Conservation (phyloP, 2,113 vertebrate genomes). For the Cephalophus harveyi region DNA sequence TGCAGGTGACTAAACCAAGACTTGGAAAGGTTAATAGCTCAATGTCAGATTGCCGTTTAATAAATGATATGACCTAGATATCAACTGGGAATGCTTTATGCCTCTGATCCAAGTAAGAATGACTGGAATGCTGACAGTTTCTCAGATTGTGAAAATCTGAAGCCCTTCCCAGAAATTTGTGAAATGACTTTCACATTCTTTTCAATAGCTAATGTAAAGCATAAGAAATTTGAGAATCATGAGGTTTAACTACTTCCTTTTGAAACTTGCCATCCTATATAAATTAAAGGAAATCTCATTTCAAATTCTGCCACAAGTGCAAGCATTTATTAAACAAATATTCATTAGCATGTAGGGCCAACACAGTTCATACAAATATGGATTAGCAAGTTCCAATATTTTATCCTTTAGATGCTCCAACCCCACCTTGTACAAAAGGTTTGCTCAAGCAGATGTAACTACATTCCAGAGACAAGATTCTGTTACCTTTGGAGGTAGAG, state of each 20-base stretch:
- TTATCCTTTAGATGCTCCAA: background rate
- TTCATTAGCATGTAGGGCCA: background rate
- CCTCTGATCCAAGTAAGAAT: background rate
- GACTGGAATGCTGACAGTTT: background rate
- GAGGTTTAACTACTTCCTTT: background rate
- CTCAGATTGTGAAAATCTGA: background rate
- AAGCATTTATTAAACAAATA: background rate
- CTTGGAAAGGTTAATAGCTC: background rate
- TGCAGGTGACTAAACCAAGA: background rate
- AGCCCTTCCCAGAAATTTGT: background rate
- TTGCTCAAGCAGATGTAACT: background rate
- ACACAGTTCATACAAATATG: background rate
- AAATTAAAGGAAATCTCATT: background rate
- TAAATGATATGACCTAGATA: background rate
- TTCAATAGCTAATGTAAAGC: background rate
- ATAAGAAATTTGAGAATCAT: background rate
- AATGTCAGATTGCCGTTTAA: background rate
- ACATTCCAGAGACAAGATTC: background rate
- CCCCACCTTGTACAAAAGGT: background rate
- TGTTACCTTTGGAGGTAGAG: background rate
- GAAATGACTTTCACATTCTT: background rate
- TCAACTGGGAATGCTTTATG: background rate
- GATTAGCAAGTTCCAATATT: background rate
- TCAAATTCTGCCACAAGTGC: background rate
- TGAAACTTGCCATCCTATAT: background rate